Evolutionary conservation across 2,888 invertebrate species (phyloP).

Genomic region (Sicus ferrugineus): DNA sequence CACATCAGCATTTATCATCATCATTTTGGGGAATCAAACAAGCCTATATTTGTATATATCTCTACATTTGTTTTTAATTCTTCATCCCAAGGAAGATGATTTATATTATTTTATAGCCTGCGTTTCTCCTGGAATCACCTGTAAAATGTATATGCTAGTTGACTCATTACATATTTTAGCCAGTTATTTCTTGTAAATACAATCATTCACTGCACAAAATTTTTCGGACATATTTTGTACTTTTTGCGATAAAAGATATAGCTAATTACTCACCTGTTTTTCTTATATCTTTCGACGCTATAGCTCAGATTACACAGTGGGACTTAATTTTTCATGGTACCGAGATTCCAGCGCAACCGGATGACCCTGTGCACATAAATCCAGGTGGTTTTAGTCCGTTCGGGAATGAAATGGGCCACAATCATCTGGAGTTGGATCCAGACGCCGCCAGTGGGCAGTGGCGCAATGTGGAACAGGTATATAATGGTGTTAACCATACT

Average conservation of each 20-base stretch:
- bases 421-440: constrained; percentile 68
- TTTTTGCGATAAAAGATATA: background rate
- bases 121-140: no score
- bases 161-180: no score
- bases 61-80: no score
- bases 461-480: constrained; percentile 72
- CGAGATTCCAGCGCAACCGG: constrained; percentile 70
- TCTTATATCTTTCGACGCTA: background rate
- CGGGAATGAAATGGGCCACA: constrained; percentile 69
- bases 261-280: background rate
- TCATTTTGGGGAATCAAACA: no score
- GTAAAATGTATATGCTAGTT: no score
- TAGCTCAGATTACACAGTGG: constrained; percentile 77
- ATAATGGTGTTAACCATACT: background rate
- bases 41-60: no score
- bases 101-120: no score
- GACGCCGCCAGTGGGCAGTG: constrained; percentile 66
- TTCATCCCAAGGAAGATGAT: no score
- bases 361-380: constrained; percentile 57
- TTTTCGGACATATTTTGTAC: background rate
- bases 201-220: no score
- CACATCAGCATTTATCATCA: no score
- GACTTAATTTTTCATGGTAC: constrained; percentile 85
- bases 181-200: no score
- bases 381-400: constrained; percentile 53